These are phyloP conservation scores for Numenius phaeopus DNA, from an alignment of 2,797 vertebrate genomes.

Conservation along the genomic window DNA sequence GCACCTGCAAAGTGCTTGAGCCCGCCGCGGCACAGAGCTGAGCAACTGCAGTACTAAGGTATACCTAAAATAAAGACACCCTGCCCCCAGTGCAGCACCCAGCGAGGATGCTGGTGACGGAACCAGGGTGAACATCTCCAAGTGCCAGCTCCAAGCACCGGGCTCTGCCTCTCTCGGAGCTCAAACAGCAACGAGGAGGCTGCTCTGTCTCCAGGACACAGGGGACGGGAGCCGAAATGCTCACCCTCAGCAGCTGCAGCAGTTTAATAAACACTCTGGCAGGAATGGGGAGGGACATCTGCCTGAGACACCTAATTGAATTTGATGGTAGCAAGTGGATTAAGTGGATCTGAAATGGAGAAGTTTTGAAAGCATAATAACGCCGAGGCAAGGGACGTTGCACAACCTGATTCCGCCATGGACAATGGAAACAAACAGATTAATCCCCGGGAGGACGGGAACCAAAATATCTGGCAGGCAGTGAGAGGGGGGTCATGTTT, in stretches of 20 bases:
- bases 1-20: not conserved
- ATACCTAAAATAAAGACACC: not conserved
- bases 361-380: not conserved
- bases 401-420: not conserved
- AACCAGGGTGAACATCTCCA: not conserved
- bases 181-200: not conserved
- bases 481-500: not conserved
- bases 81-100: not conserved
- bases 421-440: not conserved
- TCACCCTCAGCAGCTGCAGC: not conserved
- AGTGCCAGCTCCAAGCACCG: not conserved
- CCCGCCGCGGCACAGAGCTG: rapidly evolving
- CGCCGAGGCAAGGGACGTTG: not conserved
- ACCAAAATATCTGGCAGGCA: not conserved
- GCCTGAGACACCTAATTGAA: not conserved
- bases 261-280: not conserved
- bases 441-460: not conserved
- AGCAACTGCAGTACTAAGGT: rapidly evolving
- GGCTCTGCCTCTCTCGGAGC: not conserved
- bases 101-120: not conserved
- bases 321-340: not conserved
- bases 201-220: not conserved
- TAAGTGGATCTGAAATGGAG: not conserved
- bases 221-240: not conserved
- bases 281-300: not conserved